phyloP scores from a whole-genome alignment of 53 echinoderm and acorn worm genomes.

The Astropecten irregularis region DNA sequence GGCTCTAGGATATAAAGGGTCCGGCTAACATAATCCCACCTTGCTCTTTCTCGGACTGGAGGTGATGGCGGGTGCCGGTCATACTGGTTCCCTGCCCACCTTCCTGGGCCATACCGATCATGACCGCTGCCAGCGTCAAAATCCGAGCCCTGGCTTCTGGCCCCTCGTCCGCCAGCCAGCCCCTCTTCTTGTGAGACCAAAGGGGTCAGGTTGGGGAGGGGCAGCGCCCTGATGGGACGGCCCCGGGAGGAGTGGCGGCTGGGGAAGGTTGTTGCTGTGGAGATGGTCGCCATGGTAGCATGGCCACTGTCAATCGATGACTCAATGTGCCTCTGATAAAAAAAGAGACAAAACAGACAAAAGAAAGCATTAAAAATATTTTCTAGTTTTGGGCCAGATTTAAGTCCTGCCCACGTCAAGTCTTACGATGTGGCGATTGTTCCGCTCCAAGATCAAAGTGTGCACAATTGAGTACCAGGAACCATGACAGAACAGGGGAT shows the following conservation, averaged over 20 bases:
- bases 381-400: too few species aligned
- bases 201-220: conserved; percentile 76
- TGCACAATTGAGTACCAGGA: too few species aligned
- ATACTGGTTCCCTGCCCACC: conserved; percentile 70
- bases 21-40: too few species aligned
- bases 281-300: conserved; percentile 91
- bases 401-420: too few species aligned
- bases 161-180: too few species aligned
- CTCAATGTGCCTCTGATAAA: conserved; percentile 65
- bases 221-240: conserved; percentile 83
- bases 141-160: not conserved
- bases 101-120: not conserved
- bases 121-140: not conserved
- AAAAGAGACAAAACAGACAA: not conserved
- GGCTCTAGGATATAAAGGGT: too few species aligned
- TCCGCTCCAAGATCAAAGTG: too few species aligned
- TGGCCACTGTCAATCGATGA: conserved; percentile 86
- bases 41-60: conserved; percentile 75
- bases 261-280: conserved; percentile 57
- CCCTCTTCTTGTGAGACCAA: conserved; percentile 77
- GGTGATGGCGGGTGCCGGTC: conserved; percentile 94
- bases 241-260: conserved; percentile 65
- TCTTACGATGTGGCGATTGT: too few species aligned
- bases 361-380: not conserved
- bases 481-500: too few species aligned